phyloP scores from a whole-genome alignment of 2,888 invertebrate genomes.

The Epinotia brunnichana region DNA sequence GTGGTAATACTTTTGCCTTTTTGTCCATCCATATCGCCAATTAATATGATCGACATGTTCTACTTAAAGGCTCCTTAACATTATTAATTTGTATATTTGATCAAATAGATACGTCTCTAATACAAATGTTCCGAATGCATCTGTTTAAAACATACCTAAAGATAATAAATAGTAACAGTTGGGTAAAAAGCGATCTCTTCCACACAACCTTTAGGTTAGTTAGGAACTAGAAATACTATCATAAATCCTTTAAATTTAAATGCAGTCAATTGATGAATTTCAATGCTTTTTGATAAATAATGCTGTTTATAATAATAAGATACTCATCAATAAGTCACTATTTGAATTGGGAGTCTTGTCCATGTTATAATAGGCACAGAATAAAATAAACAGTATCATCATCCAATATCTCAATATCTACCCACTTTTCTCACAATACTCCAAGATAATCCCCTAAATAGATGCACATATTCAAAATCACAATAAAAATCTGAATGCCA shows the following conservation, averaged over 20 bases:
- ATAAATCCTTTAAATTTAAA: no score
- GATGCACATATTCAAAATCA: conserved; percentile 50
- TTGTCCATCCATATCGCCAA: conserved; percentile 64
- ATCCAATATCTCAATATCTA: conserved; percentile 22
- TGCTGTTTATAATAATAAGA: conserved; percentile 7
- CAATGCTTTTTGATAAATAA: background rate
- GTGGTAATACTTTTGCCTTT: conserved; percentile 67
- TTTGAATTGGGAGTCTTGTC: background rate
- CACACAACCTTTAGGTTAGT: no score
- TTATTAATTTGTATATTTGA: no score
- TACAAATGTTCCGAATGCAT: no score
- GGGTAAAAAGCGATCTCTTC: no score
- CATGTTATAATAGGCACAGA: conserved; percentile 5
- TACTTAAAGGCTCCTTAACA: conserved; percentile 60
- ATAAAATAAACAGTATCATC: conserved; percentile 20
- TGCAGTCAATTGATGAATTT: no score
- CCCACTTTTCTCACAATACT: conserved; percentile 38
- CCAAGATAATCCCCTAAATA: conserved; percentile 48
- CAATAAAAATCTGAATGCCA: conserved; percentile 48
- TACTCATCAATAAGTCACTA: background rate
- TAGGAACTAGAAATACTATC: no score
- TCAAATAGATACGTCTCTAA: no score
- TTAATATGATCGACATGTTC: conserved; percentile 59
- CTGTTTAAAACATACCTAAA: no score
- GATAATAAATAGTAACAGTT: no score